Conservation (phyloP, 2,797 vertebrate species). For the Oryzias sinensis region DNA sequence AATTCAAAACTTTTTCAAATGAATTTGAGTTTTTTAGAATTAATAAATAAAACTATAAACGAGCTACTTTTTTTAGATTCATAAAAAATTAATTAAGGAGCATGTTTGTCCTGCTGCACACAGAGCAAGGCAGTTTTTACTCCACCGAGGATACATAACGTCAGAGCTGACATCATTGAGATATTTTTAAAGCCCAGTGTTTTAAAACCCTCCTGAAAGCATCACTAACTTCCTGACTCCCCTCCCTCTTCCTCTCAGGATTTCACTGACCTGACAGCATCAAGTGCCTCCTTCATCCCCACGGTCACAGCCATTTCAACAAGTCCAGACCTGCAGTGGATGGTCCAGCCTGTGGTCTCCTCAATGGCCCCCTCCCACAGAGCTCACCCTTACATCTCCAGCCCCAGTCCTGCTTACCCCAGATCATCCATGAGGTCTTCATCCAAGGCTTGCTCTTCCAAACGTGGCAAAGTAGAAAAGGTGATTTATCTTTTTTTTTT, state of each 20-base stretch:
- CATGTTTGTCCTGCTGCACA: slow-evolving; percentile 25
- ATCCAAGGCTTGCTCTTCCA: slow-evolving; percentile 71
- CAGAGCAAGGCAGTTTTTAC: slow-evolving; percentile 47
- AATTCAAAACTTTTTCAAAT: no score
- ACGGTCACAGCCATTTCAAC: slow-evolving; percentile 91
- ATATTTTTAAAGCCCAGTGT: slow-evolving; percentile 84
- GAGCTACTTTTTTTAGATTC: background rate
- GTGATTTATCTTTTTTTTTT: slow-evolving; percentile 65
- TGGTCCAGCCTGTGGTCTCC: slow-evolving; percentile 89
- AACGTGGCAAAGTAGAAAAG: slow-evolving; percentile 87
- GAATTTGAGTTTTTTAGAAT: no score
- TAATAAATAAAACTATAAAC: no score
- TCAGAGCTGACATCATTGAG: slow-evolving; percentile 86
- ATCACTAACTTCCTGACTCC: slow-evolving; percentile 33
- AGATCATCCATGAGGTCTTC: slow-evolving; percentile 73
- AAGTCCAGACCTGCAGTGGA: slow-evolving; percentile 90
- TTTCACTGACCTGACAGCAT: slow-evolving; percentile 85
- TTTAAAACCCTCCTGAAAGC: slow-evolving; percentile 39
- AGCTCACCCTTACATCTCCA: slow-evolving; percentile 80
- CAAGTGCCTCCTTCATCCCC: slow-evolving; percentile 89
- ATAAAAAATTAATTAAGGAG: slow-evolving; percentile 6
- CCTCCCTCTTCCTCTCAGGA: slow-evolving; percentile 77
- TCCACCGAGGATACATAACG: slow-evolving; percentile 82
- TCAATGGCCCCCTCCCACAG: slow-evolving; percentile 88
- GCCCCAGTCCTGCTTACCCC: slow-evolving; percentile 61